Evolutionary conservation across 2,113 vertebrate species (phyloP).

Genomic region (Cyrtonyx montezumae): DNA sequence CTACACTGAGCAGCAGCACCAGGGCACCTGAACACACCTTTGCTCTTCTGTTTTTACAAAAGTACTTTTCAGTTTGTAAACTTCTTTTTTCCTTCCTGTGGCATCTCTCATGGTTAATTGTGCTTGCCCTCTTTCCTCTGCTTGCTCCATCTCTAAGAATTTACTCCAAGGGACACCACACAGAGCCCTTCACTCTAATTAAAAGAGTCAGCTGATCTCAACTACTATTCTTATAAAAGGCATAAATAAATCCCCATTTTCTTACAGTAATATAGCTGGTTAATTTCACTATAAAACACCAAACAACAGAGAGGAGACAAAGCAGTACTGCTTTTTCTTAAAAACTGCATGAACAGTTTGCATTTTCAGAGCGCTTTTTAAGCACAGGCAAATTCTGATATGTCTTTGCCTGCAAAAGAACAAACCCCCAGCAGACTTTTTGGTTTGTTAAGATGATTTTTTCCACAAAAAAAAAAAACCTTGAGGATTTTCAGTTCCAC

Average conservation of each 20-base stretch:
- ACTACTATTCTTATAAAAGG: not conserved
- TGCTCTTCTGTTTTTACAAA: not conserved
- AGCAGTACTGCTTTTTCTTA: not conserved
- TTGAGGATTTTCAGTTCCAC: conserved; percentile 9
- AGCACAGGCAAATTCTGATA: not conserved
- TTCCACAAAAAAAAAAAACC: no score
- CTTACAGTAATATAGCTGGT: not conserved
- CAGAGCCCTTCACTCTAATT: not conserved
- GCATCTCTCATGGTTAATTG: not conserved
- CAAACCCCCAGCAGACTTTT: no score
- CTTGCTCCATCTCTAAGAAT: not conserved
- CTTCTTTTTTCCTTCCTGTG: not conserved
- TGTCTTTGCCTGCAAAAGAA: not conserved
- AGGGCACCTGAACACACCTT: not conserved
- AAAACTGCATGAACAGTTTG: not conserved
- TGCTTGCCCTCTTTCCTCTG: not conserved
- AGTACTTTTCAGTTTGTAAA: not conserved
- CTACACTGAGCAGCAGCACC: not conserved
- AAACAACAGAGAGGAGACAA: not conserved
- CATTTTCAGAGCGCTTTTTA: not conserved
- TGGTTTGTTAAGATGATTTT: no score
- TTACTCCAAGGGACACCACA: not conserved
- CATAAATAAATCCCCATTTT: not conserved
- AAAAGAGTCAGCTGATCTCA: not conserved
- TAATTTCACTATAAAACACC: not conserved